Evolutionary conservation across 2,797 vertebrate genomes (phyloP), one percentile per base, ranked within the genome.

Genomic region (Gastrophryne carolinensis): DNA sequence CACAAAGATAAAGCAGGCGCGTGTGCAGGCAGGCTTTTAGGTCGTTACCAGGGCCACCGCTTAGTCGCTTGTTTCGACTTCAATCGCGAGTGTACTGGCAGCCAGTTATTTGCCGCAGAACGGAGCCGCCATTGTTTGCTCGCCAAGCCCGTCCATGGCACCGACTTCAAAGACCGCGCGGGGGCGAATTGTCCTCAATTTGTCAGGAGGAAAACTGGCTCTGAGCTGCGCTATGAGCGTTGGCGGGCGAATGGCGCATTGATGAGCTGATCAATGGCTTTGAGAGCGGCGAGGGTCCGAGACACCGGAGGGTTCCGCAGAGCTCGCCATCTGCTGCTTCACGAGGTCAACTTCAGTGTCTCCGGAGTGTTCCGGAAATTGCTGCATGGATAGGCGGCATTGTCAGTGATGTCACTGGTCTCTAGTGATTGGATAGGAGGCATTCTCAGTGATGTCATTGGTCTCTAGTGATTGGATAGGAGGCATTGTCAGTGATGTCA

Each of bases 91-190:
- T 15, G 64, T 65, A 23, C 44, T 65, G 63, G 32, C 47, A 21
- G 29, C 5, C 2, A 15, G 29, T n/a, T 4, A 50, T 26, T 49
- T 17, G 35, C 29, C 23, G 17, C 29, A 53, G 64, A 39, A 54
- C 24, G 64, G 21, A 27, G 64, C 19, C 24, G 11, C 49, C 79
- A 83, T 83, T 82, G 66, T 64, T 50, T 41, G 44, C 3, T 53
- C 84, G 85, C 77, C 82, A 81, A 52, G 69, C 61, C 81, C 47
- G 74, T 79, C 82, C 79, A 41, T 74, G 77, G 79, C 26, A 81
- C 47, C 35, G 17, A 79, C 79, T 10, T 10, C 4, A n/a, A 71
- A 44, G 17, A 44, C 39, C 2, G 17, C 15, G 15, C 15, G 15
- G 39, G 39, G 39, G 39, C 15, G 39, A 44, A 44, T 7, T 17